Conservation (phyloP, 1,140 invertebrate genomes). For the Caligus rogercresseyi region DNA sequence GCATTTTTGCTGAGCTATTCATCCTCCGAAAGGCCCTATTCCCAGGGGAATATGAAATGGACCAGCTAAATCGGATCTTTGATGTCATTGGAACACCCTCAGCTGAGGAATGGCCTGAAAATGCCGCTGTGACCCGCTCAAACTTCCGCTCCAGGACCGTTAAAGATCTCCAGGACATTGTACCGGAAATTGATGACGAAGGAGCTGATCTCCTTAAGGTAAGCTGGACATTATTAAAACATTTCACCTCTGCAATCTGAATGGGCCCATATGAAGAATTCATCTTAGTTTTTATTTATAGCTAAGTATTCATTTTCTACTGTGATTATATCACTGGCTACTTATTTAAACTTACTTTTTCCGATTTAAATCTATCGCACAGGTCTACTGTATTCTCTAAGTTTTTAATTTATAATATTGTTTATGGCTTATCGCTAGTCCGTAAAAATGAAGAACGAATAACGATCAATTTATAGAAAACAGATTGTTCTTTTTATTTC, state of each 20-base stretch:
- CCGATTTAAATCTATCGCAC: no score
- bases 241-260: neutral
- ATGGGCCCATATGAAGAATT: no score
- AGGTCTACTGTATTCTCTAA: no score
- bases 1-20: conserved; percentile 79
- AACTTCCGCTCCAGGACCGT: conserved; percentile 34
- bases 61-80: conserved; percentile 11
- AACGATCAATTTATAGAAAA: no score
- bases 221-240: neutral
- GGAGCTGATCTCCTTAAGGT: conserved; percentile 35
- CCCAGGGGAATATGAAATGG: conserved; percentile 51
- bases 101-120: conserved; percentile 29
- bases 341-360: no score
- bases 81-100: conserved; percentile 28
- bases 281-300: no score
- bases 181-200: conserved; percentile 35
- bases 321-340: no score
- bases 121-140: conserved; percentile 33
- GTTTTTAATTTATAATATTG: no score
- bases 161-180: conserved; percentile 31
- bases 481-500: no score
- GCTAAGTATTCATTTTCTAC: no score
- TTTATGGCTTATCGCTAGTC: no score
- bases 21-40: conserved; percentile 49
- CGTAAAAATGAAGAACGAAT: no score